A percentile compares a stretch with the other conserved stretches of the same genome.
Evolutionary conservation across 2,113 vertebrate genomes (phyloP).

Genomic region (Uria lomvia): DNA sequence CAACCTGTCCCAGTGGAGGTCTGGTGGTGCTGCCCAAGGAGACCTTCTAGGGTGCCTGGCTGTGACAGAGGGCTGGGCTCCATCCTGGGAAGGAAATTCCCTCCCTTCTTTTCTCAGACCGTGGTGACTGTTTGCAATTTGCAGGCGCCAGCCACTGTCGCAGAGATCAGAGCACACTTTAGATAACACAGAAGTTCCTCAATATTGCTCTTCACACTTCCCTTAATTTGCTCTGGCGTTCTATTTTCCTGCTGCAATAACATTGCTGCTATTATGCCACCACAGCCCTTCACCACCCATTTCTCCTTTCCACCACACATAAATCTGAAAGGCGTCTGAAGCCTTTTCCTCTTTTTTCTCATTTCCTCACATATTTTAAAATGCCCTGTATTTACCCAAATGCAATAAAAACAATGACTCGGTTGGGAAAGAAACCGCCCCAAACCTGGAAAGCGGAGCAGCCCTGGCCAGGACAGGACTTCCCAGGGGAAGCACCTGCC

Average conservation of each 20-base stretch:
- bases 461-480: neutral
- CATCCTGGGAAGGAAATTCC: neutral
- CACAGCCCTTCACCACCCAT: neutral
- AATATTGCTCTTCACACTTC: neutral
- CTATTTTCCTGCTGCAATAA: neutral
- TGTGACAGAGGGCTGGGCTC: neutral
- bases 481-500: neutral
- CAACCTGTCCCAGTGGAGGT: neutral
- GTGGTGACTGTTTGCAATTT: neutral
- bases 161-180: neutral
- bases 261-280: accelerated
- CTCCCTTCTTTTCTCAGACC: neutral
- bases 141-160: neutral
- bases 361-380: neutral
- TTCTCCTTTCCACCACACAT: neutral
- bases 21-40: neutral
- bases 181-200: neutral
- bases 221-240: neutral
- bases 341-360: neutral
- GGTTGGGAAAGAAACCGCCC: too few relatives aligned
- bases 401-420: neutral
- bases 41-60: neutral
- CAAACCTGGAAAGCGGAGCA: too few relatives aligned
- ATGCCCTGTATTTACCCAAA: neutral
- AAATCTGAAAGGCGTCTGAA: accelerated